These are phyloP conservation scores for Drosophila neonasuta DNA, from an alignment of 2,888 invertebrate genomes.

Conservation along the genomic window DNA sequence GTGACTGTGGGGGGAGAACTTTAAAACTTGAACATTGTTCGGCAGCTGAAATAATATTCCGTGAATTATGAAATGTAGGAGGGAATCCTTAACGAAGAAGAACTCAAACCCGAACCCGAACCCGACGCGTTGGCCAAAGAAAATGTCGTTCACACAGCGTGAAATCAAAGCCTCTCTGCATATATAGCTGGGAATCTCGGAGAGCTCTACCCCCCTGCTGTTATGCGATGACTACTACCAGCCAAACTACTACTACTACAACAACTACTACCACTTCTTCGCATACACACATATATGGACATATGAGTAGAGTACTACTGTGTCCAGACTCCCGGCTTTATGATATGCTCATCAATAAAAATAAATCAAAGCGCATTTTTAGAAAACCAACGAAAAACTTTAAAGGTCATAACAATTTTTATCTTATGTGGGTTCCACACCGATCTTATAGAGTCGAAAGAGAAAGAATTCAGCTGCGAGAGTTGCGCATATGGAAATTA, in stretches of 20 bases:
- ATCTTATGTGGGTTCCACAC: slow-evolving; percentile 26
- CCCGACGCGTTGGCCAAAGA: slow-evolving; percentile 44
- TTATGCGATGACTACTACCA: slow-evolving; percentile 74
- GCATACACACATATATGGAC: background rate
- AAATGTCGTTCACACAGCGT: slow-evolving; percentile 78
- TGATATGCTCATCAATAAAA: slow-evolving; percentile 78
- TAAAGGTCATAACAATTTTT: slow-evolving; percentile 37
- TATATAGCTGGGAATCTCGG: slow-evolving; percentile 23
- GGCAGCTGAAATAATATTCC: slow-evolving; percentile 73
- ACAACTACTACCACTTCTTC: slow-evolving; percentile 2
- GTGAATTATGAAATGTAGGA: slow-evolving; percentile 75
- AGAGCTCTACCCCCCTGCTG: slow-evolving; percentile 66
- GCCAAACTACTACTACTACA: slow-evolving; percentile 44
- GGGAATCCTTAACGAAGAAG: slow-evolving; percentile 64
- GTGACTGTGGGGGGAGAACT: background rate
- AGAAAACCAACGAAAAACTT: slow-evolving; percentile 21
- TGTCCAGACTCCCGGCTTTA: slow-evolving; percentile 53
- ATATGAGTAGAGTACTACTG: slow-evolving; percentile 24
- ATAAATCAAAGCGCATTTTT: slow-evolving; percentile 75
- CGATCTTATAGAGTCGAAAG: slow-evolving; percentile 15
- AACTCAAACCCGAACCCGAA: background rate
- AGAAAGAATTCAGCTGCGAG: slow-evolving; percentile 8
- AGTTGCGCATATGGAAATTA: slow-evolving; percentile 47
- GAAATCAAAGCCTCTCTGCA: slow-evolving; percentile 56
- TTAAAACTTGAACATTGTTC: slow-evolving; percentile 58